A percentile compares a stretch with the other conserved stretches of the same genome.
Conservation (phyloP, 2,797 vertebrate genomes). For the Gouania willdenowi region DNA sequence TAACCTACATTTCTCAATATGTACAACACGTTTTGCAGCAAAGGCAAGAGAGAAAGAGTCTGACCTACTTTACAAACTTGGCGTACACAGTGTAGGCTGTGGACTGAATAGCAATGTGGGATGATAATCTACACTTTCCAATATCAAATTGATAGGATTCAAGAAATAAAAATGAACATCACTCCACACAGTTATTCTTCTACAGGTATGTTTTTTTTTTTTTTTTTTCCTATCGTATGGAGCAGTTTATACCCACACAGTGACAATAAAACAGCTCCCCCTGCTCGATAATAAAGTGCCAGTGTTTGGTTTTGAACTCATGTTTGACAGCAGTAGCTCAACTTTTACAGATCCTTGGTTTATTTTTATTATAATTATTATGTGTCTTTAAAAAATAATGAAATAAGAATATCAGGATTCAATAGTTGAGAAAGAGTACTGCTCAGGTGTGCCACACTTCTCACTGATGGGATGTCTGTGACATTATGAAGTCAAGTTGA, state of each 20-base stretch:
- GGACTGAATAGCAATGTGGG: slow-evolving; percentile 49
- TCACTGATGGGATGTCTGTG: too few relatives aligned
- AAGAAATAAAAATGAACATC: slow-evolving; percentile 24
- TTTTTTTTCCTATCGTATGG: too few relatives aligned
- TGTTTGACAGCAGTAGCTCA: slow-evolving; percentile 52
- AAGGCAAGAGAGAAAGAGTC: slow-evolving; percentile 53
- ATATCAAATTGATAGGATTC: slow-evolving; percentile 33
- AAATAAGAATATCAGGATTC: too few relatives aligned
- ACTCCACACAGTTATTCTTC: slow-evolving; percentile 24
- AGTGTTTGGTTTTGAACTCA: slow-evolving; percentile 77
- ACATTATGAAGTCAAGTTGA: too few relatives aligned
- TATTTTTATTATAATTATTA: slow-evolving; percentile 37
- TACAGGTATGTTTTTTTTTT: slow-evolving; percentile 58
- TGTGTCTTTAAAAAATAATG: slow-evolving; percentile 16
- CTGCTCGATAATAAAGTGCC: slow-evolving; percentile 81
- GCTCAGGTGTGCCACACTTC: slow-evolving; percentile 22
- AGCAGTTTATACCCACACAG: slow-evolving; percentile 39
- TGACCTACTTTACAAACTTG: slow-evolving; percentile 55
- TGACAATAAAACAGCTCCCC: slow-evolving; percentile 31
- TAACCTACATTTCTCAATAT: slow-evolving; percentile 87
- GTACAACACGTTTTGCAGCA: slow-evolving; percentile 78
- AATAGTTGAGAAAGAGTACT: too few relatives aligned
- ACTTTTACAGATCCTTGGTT: slow-evolving; percentile 46
- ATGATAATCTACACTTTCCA: slow-evolving; percentile 40
- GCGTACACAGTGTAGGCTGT: slow-evolving; percentile 44